Conservation (phyloP, 2,888 invertebrate genomes). For the Noctuana brunneofusca region DNA sequence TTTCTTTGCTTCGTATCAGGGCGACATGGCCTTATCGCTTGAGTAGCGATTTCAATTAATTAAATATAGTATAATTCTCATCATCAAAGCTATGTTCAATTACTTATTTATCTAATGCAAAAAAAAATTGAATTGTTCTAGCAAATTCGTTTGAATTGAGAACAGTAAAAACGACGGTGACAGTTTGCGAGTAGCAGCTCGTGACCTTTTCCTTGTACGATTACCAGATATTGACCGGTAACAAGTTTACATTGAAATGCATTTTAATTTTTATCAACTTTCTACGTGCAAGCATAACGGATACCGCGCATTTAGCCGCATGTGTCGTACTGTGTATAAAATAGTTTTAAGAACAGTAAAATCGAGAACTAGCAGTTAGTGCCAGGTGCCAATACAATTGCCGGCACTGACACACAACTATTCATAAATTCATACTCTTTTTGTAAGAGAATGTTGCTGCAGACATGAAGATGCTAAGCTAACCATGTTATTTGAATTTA, state of each 20-base stretch:
- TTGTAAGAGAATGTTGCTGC: no score
- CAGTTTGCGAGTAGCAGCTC: background rate
- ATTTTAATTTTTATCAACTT: slow-evolving; percentile 3
- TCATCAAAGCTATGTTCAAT: background rate
- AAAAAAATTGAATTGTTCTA: background rate
- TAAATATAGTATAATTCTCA: background rate
- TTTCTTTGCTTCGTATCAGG: no score
- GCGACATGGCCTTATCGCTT: no score
- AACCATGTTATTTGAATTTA: no score
- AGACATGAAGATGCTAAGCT: no score
- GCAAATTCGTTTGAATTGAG: slow-evolving; percentile 1
- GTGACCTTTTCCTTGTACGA: slow-evolving; percentile 11
- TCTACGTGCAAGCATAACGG: background rate
- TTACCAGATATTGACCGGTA: background rate
- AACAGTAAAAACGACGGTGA: background rate
- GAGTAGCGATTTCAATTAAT: no score
- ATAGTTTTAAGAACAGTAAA: background rate
- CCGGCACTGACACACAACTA: no score
- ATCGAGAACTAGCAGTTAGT: background rate
- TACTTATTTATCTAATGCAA: background rate
- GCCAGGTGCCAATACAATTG: background rate
- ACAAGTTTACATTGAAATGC: slow-evolving; percentile 19
- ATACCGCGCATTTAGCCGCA: no score
- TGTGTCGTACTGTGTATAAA: no score
- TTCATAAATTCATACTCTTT: no score